A percentile compares a stretch with the other conserved stretches of the same genome.
Conservation (phyloP, 2,113 vertebrate species). For the Spea bombifrons region DNA sequence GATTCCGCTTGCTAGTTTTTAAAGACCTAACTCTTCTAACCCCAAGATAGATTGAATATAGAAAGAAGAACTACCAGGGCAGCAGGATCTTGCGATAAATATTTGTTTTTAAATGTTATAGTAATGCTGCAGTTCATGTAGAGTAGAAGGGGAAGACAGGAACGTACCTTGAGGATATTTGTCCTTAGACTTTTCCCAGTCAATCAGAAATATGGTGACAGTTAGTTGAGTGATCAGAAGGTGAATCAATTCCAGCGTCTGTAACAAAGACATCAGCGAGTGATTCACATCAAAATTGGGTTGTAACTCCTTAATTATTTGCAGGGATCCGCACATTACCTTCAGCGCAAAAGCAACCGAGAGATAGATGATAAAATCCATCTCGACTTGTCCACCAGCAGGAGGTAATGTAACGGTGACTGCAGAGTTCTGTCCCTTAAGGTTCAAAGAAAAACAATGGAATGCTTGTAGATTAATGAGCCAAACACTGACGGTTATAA, state of each 20-base stretch:
- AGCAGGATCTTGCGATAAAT: too few species aligned
- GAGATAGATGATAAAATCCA: conserved; percentile 52
- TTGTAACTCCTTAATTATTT: neutral
- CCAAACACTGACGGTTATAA: neutral
- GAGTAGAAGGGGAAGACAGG: neutral
- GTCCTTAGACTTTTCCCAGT: conserved; percentile 50
- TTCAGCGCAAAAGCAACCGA: conserved; percentile 53
- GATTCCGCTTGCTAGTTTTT: too few species aligned
- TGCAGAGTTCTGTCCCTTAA: conserved; percentile 50
- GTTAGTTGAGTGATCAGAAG: conserved; percentile 35
- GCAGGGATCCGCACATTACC: conserved; percentile 24
- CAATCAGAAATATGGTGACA: conserved; percentile 44
- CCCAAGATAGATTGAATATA: too few species aligned
- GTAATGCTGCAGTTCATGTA: too few species aligned
- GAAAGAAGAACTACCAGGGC: too few species aligned
- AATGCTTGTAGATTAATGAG: neutral
- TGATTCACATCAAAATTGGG: neutral
- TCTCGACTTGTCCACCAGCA: conserved; percentile 53
- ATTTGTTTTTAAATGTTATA: too few species aligned
- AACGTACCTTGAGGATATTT: conserved; percentile 11
- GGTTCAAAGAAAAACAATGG: neutral
- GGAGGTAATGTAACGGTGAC: conserved; percentile 60
- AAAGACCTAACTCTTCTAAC: too few species aligned
- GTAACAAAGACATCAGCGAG: conserved; percentile 5
- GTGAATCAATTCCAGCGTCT: conserved; percentile 50